Base-by-base conservation (phyloP, 2,113 vertebrate genomes). In the Spea bombifrons region DNA sequence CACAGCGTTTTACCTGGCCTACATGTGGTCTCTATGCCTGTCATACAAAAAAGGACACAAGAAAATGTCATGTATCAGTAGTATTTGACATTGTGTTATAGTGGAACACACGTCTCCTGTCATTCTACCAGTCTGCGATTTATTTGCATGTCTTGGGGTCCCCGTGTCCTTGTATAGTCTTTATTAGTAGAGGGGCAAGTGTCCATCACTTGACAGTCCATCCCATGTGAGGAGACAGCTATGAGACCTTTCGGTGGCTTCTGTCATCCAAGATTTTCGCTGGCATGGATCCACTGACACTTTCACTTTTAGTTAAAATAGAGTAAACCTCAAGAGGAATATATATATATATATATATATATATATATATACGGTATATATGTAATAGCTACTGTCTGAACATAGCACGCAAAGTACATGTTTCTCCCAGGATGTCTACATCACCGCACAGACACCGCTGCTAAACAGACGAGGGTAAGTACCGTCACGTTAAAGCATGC, bases 81-180 rank as follows among this genome's bases (percentile, higher is more conserved):
- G 15, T 16, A 78, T 43, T 47, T 59, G 66, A 45, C 53, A 47
- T 76, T 16, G 47, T n/a, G 7, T 57, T 55, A 44, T 47, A 50
- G 48, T 10, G 10, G 61, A 66, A 17, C 46, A 44, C 55, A 8
- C 13, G 47, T 64, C 43, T 12, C 5, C 9, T 45, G 52, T 61
- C 53, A 59, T 13, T 71, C 50, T 9, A 7, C 43, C n/a, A 47
- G 71, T 67, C 68, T 5, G 43, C 13, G 53, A 46, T 47, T n/a
- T n/a, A 8, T 50, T 12, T n/a, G 45, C n/a, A 44, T 46, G 15
- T 76, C 52, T 59, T 4, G 7, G 53, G 66, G 75, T 49, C 61
- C 15, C 10, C 7, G 48, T 73, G 44, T 59, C 71, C 71, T 73
- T 13, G 61, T 53, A 73, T 46, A 59, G 30, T 57, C 71, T 10